Evolutionary conservation across 2,113 vertebrate species (phyloP).

Genomic region (Mus musculus): DNA sequence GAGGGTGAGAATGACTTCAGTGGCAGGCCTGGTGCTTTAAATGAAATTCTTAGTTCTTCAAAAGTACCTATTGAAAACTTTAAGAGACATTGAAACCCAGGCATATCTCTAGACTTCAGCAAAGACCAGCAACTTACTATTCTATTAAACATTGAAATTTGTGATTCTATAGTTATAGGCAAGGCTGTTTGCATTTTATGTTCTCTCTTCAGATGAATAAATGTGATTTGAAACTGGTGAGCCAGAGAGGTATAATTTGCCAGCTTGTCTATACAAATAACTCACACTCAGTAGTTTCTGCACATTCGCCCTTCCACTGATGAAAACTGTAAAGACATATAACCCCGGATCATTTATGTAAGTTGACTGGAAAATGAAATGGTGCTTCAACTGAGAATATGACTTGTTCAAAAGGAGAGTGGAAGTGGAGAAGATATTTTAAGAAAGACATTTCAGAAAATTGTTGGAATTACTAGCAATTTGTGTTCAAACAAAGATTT

Average conservation of each 20-base stretch:
- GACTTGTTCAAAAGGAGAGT: neutral
- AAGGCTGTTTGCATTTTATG: neutral
- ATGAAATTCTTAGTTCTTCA: too few species aligned
- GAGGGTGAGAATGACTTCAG: rapidly evolving
- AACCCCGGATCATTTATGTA: neutral
- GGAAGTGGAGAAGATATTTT: neutral
- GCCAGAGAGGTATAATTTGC: neutral
- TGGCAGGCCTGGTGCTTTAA: too few species aligned
- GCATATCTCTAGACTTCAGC: neutral
- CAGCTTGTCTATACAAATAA: neutral
- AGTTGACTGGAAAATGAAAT: neutral
- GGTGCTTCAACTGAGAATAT: conserved; percentile 1
- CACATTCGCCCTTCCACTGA: neutral
- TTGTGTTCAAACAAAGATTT: conserved; percentile 41
- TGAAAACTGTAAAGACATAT: neutral
- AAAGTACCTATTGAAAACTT: neutral
- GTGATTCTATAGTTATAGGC: neutral
- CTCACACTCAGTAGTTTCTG: neutral
- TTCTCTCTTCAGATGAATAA: neutral
- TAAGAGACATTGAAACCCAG: neutral
- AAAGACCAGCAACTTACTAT: neutral
- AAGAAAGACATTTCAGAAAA: conserved; percentile 33
- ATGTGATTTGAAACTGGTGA: neutral
- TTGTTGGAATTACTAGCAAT: neutral
- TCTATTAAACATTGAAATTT: neutral